Evolutionary conservation across 2,888 invertebrate species (phyloP).

Genomic region (Mylabris sibirica): DNA sequence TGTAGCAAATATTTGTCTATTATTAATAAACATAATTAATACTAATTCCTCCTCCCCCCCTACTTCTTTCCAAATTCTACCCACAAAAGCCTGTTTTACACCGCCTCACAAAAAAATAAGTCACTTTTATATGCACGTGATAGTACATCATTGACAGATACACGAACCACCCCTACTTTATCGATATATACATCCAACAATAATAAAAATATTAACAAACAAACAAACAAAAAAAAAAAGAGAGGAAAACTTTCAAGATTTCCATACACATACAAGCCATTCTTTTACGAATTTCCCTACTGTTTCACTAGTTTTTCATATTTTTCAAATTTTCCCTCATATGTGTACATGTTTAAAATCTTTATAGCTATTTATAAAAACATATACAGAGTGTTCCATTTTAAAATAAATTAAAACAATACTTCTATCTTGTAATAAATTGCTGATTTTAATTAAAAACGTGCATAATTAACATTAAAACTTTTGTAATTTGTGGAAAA

Average conservation of each 20-base stretch:
- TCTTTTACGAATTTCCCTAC: background rate
- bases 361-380: constrained; percentile 46
- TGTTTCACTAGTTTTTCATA: constrained; percentile 23
- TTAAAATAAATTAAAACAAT: background rate
- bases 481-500: background rate
- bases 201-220: too few species aligned
- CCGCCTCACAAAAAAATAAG: too few species aligned
- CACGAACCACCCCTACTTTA: too few species aligned
- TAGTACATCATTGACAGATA: too few species aligned
- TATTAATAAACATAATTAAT: too few species aligned
- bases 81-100: too few species aligned
- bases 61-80: too few species aligned
- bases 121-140: too few species aligned
- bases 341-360: constrained; percentile 50
- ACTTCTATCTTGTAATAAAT: background rate
- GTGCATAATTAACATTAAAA: background rate
- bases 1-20: too few species aligned
- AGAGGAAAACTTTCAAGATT: constrained; percentile 17
- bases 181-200: too few species aligned
- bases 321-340: constrained; percentile 25
- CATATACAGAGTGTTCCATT: constrained; percentile 21
- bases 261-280: constrained; percentile 8
- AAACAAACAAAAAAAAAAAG: constrained; percentile 33
- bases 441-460: too few species aligned
- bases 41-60: too few species aligned